Base-by-base conservation (phyloP, 2,113 vertebrate genomes). In the Progne subis region DNA sequence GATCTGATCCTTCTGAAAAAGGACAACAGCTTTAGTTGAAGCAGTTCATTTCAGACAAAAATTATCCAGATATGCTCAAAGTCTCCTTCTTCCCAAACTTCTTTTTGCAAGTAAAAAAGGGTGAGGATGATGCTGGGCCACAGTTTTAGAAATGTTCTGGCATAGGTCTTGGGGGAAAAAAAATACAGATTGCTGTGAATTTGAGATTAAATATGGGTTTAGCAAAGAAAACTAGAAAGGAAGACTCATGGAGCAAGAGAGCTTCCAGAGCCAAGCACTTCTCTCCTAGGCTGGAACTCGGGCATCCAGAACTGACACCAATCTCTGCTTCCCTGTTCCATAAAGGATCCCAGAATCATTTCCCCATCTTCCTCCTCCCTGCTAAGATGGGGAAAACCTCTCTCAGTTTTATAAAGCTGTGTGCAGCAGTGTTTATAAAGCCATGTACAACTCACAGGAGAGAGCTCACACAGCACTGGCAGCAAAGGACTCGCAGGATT, bases 401-500 rank as follows among this genome's bases (percentile, higher is more conserved):
- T 24, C 41, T 52, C 14, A 18, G 46, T 47, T 47, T 47, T 31
- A 55, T 20, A 55, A 55, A 55, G 53, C 29, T 55, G 53, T 32
- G 18, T 3, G 13, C 53, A n/a, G 14, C 11, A 43, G 60, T 2
- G 39, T 29, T 43, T 26, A 3, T 14, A 57, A 25, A 11, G 20
- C 13, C 74, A 53, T 0, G 4, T 8, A 34, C 26, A 31, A 12
- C 3, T 28, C n/a, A 9, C 17, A 50, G 2, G 2, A 14, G 37
- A 78, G 46, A 67, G 26, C 14, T 12, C 44, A 37, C 39, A 23
- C 61, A 6, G 50, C 20, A 52, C 52, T 65, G 14, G 43, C 3
- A 56, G 18, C 41, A 46, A 47, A 86, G 21, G 14, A 26, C 34
- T 12, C 1, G 1, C 49, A 69, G 44, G 18, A 13, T 47, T 31